Evolutionary conservation across 2,113 vertebrate genomes (phyloP), one percentile per base, ranked within the genome.

Genomic region (Thinocorus orbignyianus): DNA sequence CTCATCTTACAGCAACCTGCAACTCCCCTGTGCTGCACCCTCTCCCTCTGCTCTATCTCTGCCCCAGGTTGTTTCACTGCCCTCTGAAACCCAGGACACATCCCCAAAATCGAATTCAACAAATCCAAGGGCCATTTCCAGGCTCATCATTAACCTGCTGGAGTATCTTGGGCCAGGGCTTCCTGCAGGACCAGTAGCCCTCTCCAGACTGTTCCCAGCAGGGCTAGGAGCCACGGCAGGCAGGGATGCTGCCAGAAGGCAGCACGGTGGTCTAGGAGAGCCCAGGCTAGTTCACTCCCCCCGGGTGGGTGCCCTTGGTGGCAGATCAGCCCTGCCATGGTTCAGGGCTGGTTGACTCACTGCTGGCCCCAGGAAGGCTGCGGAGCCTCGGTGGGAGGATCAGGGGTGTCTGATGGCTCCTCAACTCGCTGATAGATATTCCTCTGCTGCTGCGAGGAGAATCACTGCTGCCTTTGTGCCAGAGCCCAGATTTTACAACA

Each of bases 351-450:
- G 68, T 77, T 77, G 72, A 81, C 60, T 69, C 62, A 23, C 3
- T 86, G 68, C 54, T 6, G 7, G 71, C 25, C 31, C 55, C 33
- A 18, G 44, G 57, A 66, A 81, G 46, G 81, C 69, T 87, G 73
- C 69, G 64, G 77, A 89, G 65, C 37, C 5, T 1, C 0, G 0
- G 41, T 1, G 1, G 7, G 3, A 9, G 28, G 11, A 94, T 17
- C 41, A 66, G 65, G 22, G 17, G 8, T 54, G 55, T 71, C 87
- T 91, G 73, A 78, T 3, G 17, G 55, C 65, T 89, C 66, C 61
- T 84, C 3, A 2, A 18, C 42, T 69, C 87, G 46, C 42, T 85
- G 79, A 61, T 24, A 55, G 87, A 61, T 62, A 46, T 61, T 86
- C 17, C n/a, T 93, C 13, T 4, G 4, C 49, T 70, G 54, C 83